A percentile compares a stretch with the other conserved stretches of the same genome.
Conservation (phyloP, 2,888 invertebrate species). For the Taenaris catops region DNA sequence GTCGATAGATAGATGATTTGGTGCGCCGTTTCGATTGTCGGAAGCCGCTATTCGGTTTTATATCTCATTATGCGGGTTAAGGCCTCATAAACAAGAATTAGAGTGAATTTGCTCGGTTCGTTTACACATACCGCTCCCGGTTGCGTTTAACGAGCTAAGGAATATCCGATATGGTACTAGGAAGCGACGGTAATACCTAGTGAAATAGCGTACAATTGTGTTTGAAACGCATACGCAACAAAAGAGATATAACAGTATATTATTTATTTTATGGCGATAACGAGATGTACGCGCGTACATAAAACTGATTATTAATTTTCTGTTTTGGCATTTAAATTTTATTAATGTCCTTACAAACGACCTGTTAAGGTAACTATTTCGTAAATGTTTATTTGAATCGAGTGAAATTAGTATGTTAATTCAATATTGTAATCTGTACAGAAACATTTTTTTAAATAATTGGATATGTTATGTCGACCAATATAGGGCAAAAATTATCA, state of each 20-base stretch:
- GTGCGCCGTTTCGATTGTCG: slow-evolving; percentile 51
- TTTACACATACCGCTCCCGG: slow-evolving; percentile 73
- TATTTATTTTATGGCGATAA: slow-evolving; percentile 20
- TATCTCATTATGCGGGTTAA: slow-evolving; percentile 28
- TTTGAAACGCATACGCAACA: slow-evolving; percentile 33
- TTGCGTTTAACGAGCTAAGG: slow-evolving; percentile 58
- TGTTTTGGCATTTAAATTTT: slow-evolving; percentile 1
- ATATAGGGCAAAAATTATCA: slow-evolving; percentile 10
- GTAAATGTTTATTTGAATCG: slow-evolving; percentile 3
- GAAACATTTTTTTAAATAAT: slow-evolving; percentile 10
- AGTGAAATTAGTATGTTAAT: slow-evolving; percentile 3
- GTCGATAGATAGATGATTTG: slow-evolving; percentile 18
- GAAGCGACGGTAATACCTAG: slow-evolving; percentile 62
- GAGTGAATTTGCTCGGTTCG: slow-evolving; percentile 67
- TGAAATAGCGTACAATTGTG: slow-evolving; percentile 52
- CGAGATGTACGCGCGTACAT: slow-evolving; percentile 11
- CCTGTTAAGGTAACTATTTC: too few species aligned
- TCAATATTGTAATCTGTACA: slow-evolving; percentile 6
- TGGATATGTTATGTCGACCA: slow-evolving; percentile 8
- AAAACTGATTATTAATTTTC: slow-evolving; percentile 7
- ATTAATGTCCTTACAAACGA: background rate
- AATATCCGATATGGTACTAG: slow-evolving; percentile 61
- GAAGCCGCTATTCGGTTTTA: slow-evolving; percentile 47
- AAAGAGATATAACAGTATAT: slow-evolving; percentile 23
- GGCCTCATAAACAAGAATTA: slow-evolving; percentile 75